These are phyloP conservation scores for Sussaba pulchella DNA, from an alignment of 2,888 invertebrate species.

Conservation along the genomic window DNA sequence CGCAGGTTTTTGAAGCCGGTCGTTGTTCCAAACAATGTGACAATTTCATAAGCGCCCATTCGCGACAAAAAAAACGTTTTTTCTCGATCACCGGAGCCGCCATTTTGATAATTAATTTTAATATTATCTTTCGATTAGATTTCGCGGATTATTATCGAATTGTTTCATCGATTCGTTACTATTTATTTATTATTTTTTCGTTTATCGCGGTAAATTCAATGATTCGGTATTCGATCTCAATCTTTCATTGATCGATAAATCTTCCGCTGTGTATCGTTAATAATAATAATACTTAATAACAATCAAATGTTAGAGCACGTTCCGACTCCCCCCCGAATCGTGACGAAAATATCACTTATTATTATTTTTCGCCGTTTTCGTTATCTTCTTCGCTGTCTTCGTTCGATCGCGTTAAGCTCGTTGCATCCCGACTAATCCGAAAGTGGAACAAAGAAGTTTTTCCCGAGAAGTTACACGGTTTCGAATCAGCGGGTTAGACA, in stretches of 20 bases:
- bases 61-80: slow-evolving; percentile 94
- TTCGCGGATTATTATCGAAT: neutral
- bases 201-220: neutral
- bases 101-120: slow-evolving; percentile 73
- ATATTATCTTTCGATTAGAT: neutral
- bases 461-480: too few species aligned
- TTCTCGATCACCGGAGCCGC: slow-evolving; percentile 86
- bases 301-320: slow-evolving; percentile 33
- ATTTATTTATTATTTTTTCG: neutral
- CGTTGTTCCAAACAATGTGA: slow-evolving; percentile 96
- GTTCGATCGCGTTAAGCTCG: slow-evolving; percentile 34
- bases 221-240: slow-evolving; percentile 15
- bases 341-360: too few species aligned
- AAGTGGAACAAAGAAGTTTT: slow-evolving; percentile 34
- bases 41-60: slow-evolving; percentile 98
- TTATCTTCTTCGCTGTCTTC: slow-evolving; percentile 27
- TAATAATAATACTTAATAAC: slow-evolving; percentile 7
- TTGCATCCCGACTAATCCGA: slow-evolving; percentile 45
- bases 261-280: slow-evolving; percentile 12
- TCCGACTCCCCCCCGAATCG: slow-evolving; percentile 25
- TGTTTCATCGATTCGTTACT: neutral
- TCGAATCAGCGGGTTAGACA: slow-evolving; percentile 35
- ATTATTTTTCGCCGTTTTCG: slow-evolving; percentile 8
- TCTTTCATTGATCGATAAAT: slow-evolving; percentile 49
- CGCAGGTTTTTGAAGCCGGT: slow-evolving; percentile 93